phyloP scores from a whole-genome alignment of 2,113 vertebrate species.

The Gulo gulo region DNA sequence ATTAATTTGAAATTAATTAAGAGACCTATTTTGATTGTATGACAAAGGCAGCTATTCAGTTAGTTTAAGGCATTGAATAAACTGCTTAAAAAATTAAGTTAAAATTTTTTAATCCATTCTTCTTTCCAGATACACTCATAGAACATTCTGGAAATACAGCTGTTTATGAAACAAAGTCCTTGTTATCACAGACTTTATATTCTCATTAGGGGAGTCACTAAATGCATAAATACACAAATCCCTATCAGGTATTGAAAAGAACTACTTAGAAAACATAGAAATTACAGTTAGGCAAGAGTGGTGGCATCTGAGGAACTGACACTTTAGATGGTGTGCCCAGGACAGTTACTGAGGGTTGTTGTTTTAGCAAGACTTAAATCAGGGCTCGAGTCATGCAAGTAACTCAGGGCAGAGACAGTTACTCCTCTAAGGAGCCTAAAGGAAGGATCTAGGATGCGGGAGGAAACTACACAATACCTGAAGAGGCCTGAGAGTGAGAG shows the following conservation, averaged over 20 bases:
- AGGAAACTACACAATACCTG: not conserved
- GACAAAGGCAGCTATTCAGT: not conserved
- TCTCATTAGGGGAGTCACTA: not conserved
- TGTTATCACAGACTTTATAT: not conserved
- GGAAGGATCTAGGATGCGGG: not conserved
- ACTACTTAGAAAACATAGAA: not conserved
- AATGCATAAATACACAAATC: not conserved
- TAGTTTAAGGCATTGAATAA: not conserved
- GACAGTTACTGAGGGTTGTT: not conserved
- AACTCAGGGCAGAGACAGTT: not conserved
- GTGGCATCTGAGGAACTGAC: not conserved
- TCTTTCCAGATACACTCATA: not conserved
- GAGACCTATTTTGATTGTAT: not conserved
- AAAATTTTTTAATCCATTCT: not conserved
- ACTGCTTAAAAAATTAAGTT: not conserved
- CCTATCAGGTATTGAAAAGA: not conserved
- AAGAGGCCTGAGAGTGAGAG: not conserved
- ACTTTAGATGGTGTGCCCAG: not conserved
- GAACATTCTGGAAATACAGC: not conserved
- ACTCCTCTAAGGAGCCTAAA: not conserved
- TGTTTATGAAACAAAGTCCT: not conserved
- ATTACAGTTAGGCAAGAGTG: not conserved
- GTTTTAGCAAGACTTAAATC: not conserved
- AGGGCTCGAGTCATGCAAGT: not conserved
- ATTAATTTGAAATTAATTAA: not conserved